Conservation (phyloP, 2,113 vertebrate species). For the Hemiprocne comata region DNA sequence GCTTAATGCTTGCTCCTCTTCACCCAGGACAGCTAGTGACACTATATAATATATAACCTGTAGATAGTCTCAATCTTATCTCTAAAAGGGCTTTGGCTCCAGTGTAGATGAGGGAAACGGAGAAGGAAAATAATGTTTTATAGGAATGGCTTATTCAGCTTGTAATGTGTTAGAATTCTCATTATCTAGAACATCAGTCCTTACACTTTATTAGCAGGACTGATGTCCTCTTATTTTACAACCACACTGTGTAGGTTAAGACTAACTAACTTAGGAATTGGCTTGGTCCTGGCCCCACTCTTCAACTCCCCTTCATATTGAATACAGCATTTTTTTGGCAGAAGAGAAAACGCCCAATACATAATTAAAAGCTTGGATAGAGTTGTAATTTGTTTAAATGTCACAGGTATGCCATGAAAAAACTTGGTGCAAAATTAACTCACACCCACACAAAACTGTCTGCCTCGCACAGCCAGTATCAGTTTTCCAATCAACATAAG, state of each 20-base stretch:
- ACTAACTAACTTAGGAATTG: neutral
- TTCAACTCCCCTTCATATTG: neutral
- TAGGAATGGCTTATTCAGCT: neutral
- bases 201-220: neutral
- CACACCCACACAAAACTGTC: neutral
- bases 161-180: neutral
- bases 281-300: neutral
- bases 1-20: neutral
- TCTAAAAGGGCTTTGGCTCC: neutral
- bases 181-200: fast-evolving
- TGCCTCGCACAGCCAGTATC: neutral
- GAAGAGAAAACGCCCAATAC: neutral
- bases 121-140: neutral
- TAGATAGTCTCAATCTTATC: neutral
- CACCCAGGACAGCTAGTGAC: neutral
- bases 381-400: neutral
- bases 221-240: neutral
- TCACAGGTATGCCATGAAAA: neutral
- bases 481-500: neutral
- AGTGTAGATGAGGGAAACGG: neutral
- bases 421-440: neutral
- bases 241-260: neutral
- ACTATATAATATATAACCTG: neutral
- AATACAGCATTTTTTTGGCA: neutral
- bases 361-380: neutral